Base-by-base conservation (phyloP, 2,888 invertebrate species). In the Venustoraphidia nigricollis region DNA sequence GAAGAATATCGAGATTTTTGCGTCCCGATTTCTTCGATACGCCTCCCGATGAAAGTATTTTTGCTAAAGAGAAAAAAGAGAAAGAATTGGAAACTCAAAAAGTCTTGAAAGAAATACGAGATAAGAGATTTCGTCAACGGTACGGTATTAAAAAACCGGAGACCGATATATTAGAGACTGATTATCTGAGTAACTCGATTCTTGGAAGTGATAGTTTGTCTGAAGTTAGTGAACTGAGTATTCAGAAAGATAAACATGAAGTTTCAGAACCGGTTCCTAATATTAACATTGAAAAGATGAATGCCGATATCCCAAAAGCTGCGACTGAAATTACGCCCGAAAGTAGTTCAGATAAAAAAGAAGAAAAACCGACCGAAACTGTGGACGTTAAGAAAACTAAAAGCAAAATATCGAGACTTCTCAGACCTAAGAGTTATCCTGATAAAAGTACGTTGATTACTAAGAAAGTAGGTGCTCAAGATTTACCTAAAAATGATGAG, bases 1-100 rank as follows among this genome's bases (percentile, higher is more conserved):
- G 79, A 45, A 73, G 81, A 52, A 75, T 83, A 50, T 83, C 83
- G 9, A 69, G 88, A 49, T 87, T 86, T 64, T 66, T 88, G 50
- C 72, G 87, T 35, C 82, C 86, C 1, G 87, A 88, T 63, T 86
- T 86, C 61, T 84, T 79, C 60, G 84, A 86, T 53, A 68, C 79
- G 2, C 71, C 74, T 3, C 76, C 79, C 9, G 81, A 81, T 50
- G 84, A 84, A 56, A 81, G 75, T 58, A 68, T 75, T 17, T 79
- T 78, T 58, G 71, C 75, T 1, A 72, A 75, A 60, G 75, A 77
- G 59, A 71, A 74, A 55, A 75, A 75, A 53, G 72, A 81, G 62
- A 72, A 82, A 55, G 76, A 85, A 64, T 66, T 82, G 57, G 75
- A 81, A 67, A 75, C 84, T 45, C 77, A 83, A 62, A 75, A 77